Conservation (phyloP, 2,113 vertebrate species). For the Alectura lathami region DNA sequence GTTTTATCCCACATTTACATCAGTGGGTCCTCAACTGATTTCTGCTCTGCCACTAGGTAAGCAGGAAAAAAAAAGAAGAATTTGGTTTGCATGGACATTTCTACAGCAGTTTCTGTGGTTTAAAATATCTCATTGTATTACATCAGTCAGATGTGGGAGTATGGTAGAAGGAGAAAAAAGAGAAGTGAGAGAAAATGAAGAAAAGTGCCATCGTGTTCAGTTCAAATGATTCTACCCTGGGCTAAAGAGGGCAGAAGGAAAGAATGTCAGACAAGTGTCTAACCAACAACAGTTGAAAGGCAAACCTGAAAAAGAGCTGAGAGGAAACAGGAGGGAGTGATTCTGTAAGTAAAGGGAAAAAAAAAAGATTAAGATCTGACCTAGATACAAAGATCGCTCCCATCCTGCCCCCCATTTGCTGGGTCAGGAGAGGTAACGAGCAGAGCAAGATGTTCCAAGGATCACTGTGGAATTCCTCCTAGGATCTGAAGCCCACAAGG, state of each 20-base stretch:
- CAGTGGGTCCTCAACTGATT: background rate
- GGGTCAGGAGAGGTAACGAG: background rate
- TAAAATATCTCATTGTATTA: background rate
- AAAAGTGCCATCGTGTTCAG: background rate
- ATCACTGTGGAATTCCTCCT: background rate
- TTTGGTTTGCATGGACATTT: background rate
- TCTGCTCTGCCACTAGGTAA: background rate
- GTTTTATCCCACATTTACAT: background rate
- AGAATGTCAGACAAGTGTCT: background rate
- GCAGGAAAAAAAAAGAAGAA: background rate
- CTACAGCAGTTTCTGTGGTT: background rate
- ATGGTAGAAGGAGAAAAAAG: background rate
- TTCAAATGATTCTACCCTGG: background rate
- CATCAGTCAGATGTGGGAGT: background rate
- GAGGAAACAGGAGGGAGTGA: background rate
- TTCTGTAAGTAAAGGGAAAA: background rate
- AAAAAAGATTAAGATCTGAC: constrained; percentile 19
- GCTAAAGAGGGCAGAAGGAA: background rate
- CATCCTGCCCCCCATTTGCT: background rate
- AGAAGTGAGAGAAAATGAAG: background rate
- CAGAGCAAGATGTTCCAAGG: background rate
- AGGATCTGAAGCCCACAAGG: background rate
- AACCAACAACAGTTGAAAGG: background rate
- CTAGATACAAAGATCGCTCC: background rate
- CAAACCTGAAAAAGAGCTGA: background rate